Conservation (phyloP, 2,888 invertebrate species). For the Dynastes hyllus region DNA sequence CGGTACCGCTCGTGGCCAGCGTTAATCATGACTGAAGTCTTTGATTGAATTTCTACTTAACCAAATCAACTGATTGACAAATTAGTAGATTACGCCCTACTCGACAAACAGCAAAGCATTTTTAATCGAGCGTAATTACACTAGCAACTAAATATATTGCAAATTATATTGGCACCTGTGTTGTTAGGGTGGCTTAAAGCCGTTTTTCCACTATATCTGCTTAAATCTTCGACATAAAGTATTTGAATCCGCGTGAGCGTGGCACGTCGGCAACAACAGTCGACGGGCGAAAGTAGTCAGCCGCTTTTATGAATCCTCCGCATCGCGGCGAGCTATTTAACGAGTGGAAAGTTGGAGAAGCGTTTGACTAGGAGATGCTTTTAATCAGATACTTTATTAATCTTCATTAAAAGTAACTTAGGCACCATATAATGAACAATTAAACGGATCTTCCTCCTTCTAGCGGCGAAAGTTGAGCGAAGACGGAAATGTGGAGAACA, state of each 20-base stretch:
- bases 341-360: constrained; percentile 39
- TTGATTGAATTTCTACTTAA: no score
- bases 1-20: no score
- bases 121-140: no score
- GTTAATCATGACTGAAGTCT: no score
- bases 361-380: constrained; percentile 55
- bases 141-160: no score
- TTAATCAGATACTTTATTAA: constrained; percentile 64
- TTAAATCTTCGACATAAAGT: constrained; percentile 14
- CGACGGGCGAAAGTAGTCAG: constrained; percentile 11
- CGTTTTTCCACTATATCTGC: background rate
- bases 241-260: constrained; percentile 5
- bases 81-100: no score
- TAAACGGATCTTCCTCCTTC: constrained; percentile 57
- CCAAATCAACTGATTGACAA: no score
- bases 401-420: constrained; percentile 65
- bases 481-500: constrained; percentile 38
- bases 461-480: constrained; percentile 35
- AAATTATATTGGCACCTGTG: background rate
- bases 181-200: background rate
- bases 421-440: constrained; percentile 65
- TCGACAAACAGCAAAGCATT: no score
- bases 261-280: constrained; percentile 18
- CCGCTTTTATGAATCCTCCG: constrained; percentile 28
- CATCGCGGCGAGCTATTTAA: constrained; percentile 36